phyloP scores from a whole-genome alignment of 2,113 vertebrate genomes.

The Mus spicilegus region DNA sequence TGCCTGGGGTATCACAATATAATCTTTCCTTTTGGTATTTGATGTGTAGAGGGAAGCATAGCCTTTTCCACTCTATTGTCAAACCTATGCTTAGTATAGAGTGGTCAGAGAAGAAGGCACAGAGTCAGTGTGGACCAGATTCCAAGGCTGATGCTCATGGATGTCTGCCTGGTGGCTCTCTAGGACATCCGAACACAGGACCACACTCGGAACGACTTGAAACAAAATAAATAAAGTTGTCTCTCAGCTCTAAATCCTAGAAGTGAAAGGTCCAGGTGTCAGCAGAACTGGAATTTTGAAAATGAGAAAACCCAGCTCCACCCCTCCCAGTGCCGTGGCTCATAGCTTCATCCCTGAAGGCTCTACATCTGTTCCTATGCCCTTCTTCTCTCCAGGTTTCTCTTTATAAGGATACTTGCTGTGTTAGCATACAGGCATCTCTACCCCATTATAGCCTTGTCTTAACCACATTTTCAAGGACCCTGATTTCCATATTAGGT shows the following conservation, averaged over 20 bases:
- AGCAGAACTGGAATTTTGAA: too few species aligned
- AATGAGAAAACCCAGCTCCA: not conserved
- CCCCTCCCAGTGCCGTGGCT: not conserved
- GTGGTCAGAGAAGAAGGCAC: not conserved
- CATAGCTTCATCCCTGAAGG: accelerated
- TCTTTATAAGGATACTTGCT: not conserved
- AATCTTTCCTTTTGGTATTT: not conserved
- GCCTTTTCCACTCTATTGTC: not conserved
- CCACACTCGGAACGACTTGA: not conserved
- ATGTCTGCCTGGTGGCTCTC: not conserved
- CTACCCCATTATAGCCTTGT: not conserved
- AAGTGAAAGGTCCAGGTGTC: not conserved
- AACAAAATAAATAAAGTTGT: not conserved
- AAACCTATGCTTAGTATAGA: not conserved
- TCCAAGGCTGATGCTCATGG: not conserved
- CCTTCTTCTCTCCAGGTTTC: not conserved
- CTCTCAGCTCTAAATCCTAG: not conserved
- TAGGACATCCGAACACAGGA: accelerated
- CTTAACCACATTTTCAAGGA: not conserved
- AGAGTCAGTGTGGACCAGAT: not conserved
- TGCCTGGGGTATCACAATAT: too few species aligned
- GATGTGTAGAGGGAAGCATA: not conserved
- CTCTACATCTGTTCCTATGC: not conserved
- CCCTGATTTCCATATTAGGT: not conserved
- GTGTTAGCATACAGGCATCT: not conserved